Percentiles rank a stretch among this genome's conserved stretches.
phyloP scores from a whole-genome alignment of 1,140 invertebrate species.

The Thaumetopoea pityocampa region DNA sequence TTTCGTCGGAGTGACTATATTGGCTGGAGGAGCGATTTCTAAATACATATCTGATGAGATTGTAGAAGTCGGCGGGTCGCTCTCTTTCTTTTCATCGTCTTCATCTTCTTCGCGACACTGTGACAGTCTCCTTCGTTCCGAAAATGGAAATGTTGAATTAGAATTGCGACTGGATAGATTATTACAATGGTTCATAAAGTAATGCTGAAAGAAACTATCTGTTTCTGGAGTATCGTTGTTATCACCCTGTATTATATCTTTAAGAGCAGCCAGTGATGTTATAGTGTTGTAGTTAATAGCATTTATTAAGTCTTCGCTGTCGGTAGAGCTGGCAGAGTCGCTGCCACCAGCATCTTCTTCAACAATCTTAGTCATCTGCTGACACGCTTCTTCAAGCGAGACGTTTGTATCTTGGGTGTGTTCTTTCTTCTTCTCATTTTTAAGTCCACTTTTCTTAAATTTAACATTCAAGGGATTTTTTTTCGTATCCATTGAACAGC shows the following conservation, averaged over 20 bases:
- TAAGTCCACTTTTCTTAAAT: slow-evolving; percentile 35
- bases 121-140: slow-evolving; percentile 82
- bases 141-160: slow-evolving; percentile 76
- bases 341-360: slow-evolving; percentile 29
- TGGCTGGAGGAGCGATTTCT: slow-evolving; percentile 27
- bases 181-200: slow-evolving; percentile 84
- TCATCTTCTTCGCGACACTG: slow-evolving; percentile 90
- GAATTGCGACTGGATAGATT: slow-evolving; percentile 78
- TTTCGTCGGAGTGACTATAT: slow-evolving; percentile 5
- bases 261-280: slow-evolving; percentile 80
- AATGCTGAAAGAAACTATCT: slow-evolving; percentile 83
- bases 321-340: slow-evolving; percentile 77
- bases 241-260: slow-evolving; percentile 80
- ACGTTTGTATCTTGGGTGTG: slow-evolving; percentile 28
- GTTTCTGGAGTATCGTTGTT: slow-evolving; percentile 79
- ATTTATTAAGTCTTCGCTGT: slow-evolving; percentile 79
- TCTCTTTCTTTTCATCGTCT: slow-evolving; percentile 78
- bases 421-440: slow-evolving; percentile 64
- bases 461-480: slow-evolving; percentile 38
- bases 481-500: slow-evolving; percentile 61
- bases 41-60: slow-evolving; percentile 21
- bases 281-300: slow-evolving; percentile 83
- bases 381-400: slow-evolving; percentile 29
- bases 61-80: slow-evolving; percentile 21
- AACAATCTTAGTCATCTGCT: slow-evolving; percentile 32